Percentiles rank a stretch among this genome's conserved stretches.
Evolutionary conservation across 2,113 vertebrate genomes (phyloP).

Genomic region (Etheostoma spectabile): DNA sequence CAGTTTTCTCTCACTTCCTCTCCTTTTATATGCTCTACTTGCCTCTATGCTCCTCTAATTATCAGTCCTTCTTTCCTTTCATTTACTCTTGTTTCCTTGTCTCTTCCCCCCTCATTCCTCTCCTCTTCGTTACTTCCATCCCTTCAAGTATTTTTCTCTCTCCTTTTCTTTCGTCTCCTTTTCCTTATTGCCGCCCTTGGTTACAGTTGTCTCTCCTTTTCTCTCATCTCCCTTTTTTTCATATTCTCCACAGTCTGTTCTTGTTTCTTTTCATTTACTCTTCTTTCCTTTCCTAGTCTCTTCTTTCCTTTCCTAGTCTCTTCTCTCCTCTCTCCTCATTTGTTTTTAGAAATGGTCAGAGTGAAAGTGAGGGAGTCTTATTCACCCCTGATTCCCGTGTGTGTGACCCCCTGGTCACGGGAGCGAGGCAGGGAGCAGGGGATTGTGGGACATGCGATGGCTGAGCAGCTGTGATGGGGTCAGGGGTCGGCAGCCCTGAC

Average conservation of each 20-base stretch:
- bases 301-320: background rate
- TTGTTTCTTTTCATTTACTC: background rate
- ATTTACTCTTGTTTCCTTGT: background rate
- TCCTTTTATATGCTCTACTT: background rate
- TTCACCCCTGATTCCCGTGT: constrained; percentile 17
- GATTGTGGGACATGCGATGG: constrained; percentile 66
- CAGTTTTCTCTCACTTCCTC: background rate
- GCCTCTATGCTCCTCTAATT: too few species aligned
- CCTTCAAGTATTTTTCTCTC: background rate
- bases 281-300: too few species aligned
- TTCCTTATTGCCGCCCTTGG: background rate
- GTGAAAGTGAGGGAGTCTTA: constrained; percentile 43
- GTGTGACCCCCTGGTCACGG: constrained; percentile 63
- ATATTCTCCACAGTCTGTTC: background rate
- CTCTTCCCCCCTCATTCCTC: background rate
- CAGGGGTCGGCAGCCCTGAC: constrained; percentile 71
- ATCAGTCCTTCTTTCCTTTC: background rate
- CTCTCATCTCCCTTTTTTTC: background rate
- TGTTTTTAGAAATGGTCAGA: constrained; percentile 3
- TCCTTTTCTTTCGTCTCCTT: background rate
- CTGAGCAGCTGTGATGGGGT: constrained; percentile 81
- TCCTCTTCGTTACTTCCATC: too few species aligned
- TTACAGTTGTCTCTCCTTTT: background rate
- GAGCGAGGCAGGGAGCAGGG: constrained; percentile 62
- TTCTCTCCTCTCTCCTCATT: background rate